Base-by-base conservation (phyloP, 2,888 invertebrate species). In the Herminia tarsipennalis region DNA sequence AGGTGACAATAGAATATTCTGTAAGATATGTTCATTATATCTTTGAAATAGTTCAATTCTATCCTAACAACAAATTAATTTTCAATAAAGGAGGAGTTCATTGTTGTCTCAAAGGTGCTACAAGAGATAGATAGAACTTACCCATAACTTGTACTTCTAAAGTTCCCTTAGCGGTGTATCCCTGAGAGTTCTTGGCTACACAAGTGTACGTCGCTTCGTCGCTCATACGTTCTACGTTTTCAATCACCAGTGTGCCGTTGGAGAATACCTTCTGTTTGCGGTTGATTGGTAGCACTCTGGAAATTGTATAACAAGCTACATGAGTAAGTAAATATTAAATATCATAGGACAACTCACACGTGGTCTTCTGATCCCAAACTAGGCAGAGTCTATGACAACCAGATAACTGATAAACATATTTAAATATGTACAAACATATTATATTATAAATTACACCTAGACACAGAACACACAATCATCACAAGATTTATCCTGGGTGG, bases 61-160 rank as follows among this genome's bases (percentile, higher is more conserved):
- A n/a, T n/a, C n/a, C n/a, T n/a, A n/a, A n/a, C n/a, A n/a, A n/a
- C n/a, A n/a, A n/a, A n/a, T n/a, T n/a, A n/a, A n/a, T n/a, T n/a
- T n/a, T n/a, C n/a, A n/a, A n/a, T n/a, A n/a, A n/a, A n/a, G n/a
- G n/a, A n/a, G n/a, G 16, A 5, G 16, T 22, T 9, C 10, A 2
- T 16, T 1, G 8, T 3, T 6, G 10, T 44, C 63, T 52, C 52
- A 66, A 55, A 64, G 54, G 35, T 54, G 44, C 56, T 40, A 17
- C 3, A 38, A 24, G 3, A 29, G 1, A 8, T 22, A 16, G 16
- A 29, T 8, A 3, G 8, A 17, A 94, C 98, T 96, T 93, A 98
- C 98, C 98, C 96, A 98, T 97, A 41, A 98, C 98, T 95, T 97
- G 96, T 50, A 98, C 96, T 93, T 97, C 97, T 48, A 98, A 93